Base-by-base conservation (phyloP, 1,140 invertebrate species). In the Papilio polytes region DNA sequence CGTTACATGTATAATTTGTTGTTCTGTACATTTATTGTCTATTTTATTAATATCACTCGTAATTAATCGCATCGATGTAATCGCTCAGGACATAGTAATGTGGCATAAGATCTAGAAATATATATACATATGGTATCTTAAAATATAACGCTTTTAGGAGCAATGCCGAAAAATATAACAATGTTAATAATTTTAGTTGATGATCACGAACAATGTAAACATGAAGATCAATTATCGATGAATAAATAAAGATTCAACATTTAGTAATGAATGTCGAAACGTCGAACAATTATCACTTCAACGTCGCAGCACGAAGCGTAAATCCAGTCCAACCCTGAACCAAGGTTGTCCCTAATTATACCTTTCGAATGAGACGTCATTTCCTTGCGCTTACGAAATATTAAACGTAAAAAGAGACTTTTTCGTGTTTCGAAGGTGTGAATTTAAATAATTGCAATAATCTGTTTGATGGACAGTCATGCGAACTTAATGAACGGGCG, bases 371-470 rank as follows among this genome's bases (percentile, higher is more conserved):
- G 91, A 93, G 92, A 94, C 92, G 92, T 94, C 92, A 94, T 94
- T 94, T 94, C 92, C 92, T 91, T 86, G 86, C 90, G 86, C 89
- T 94, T 93, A 88, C 91, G 92, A 93, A 94, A 94, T 87, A 92
- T 93, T 94, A 91, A 93, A 93, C 89, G 85, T 89, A 91, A 93
- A 93, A 88, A 88, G 89, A 90, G 87, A 88, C 88, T 92, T 94
- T 94, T 94, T 94, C 91, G 89, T 85, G 82, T 90, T 91, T 87
- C 90, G 89, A 93, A 95, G 93, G 93, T 94, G 93, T 93, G 92
- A 95, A 94, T 95, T 94, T 94, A 94, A 94, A 94, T 94, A 94
- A 94, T 94, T 94, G 92, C 93, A 94, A 94, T 94, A 94, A 94
- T 94, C 89, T 86, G 48, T 80, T 78, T 84, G 89, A 88, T 88